Conservation (phyloP, 2,113 vertebrate genomes). For the Nasalis larvatus region DNA sequence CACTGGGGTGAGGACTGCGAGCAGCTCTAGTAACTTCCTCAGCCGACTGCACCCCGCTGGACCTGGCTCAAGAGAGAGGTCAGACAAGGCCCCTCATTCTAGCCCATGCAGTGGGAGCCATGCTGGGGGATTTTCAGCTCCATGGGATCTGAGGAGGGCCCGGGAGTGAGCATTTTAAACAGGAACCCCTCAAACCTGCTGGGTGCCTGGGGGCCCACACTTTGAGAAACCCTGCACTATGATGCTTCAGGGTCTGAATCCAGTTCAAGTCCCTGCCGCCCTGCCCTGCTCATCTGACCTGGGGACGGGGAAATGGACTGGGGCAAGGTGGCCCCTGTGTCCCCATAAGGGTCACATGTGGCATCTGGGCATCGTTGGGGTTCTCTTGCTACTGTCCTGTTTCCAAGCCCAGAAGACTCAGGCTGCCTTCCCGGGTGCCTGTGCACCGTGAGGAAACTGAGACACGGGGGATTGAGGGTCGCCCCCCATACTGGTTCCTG, state of each 20-base stretch:
- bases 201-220: background rate
- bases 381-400: accelerated
- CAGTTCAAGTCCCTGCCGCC: too few relatives aligned
- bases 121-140: background rate
- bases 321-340: background rate
- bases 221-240: background rate
- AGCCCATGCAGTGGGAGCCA: background rate
- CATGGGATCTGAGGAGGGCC: background rate
- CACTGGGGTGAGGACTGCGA: too few relatives aligned
- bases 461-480: background rate
- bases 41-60: background rate
- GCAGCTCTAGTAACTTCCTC: background rate
- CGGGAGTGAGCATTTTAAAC: background rate
- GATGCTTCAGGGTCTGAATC: background rate
- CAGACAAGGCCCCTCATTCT: too few relatives aligned
- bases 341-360: background rate
- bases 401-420: too few relatives aligned
- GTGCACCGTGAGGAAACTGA: background rate
- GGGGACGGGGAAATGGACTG: background rate
- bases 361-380: background rate
- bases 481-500: too few relatives aligned
- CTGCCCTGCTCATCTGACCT: background rate
- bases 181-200: background rate
- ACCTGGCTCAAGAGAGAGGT: background rate
- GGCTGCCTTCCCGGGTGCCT: background rate